Conservation (phyloP, 2,888 invertebrate species). For the Coelinius sp. region DNA sequence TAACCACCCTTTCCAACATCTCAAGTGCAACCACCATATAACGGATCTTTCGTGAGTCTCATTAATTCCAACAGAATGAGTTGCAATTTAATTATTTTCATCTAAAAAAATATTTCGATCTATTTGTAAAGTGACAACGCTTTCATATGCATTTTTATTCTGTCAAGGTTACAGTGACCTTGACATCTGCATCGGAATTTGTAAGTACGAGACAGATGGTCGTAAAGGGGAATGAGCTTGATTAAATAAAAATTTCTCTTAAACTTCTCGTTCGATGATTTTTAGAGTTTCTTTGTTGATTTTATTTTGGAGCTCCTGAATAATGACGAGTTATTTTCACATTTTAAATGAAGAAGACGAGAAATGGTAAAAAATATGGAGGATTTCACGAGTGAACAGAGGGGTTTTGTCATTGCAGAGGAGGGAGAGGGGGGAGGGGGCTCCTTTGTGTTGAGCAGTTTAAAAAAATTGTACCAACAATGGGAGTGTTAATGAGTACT, state of each 20-base stretch:
- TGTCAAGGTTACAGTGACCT: conserved; percentile 20
- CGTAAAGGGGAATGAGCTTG: not conserved
- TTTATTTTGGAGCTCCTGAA: not conserved
- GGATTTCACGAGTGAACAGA: not conserved
- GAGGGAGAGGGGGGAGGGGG: not conserved
- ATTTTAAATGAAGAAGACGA: not conserved
- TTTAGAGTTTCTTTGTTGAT: not conserved
- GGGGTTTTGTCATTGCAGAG: not conserved
- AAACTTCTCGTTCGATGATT: not conserved
- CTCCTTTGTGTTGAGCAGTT: not conserved
- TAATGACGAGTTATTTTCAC: not conserved
- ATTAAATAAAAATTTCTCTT: not conserved
- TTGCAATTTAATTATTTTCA: not conserved
- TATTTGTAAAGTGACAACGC: not conserved
- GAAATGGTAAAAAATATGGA: too few species aligned
- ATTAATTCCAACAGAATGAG: not conserved
- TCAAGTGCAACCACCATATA: not conserved
- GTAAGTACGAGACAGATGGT: not conserved
- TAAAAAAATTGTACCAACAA: conserved; percentile 10
- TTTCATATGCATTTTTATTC: not conserved
- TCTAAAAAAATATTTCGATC: not conserved
- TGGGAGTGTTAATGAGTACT: conserved; percentile 27
- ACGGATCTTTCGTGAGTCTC: conserved; percentile 8
- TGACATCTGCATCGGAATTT: conserved; percentile 11
- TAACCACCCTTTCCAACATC: not conserved